Percentiles rank a stretch among this genome's conserved stretches.
Conservation (phyloP, 2,888 invertebrate species). For the Aphodius granarius region DNA sequence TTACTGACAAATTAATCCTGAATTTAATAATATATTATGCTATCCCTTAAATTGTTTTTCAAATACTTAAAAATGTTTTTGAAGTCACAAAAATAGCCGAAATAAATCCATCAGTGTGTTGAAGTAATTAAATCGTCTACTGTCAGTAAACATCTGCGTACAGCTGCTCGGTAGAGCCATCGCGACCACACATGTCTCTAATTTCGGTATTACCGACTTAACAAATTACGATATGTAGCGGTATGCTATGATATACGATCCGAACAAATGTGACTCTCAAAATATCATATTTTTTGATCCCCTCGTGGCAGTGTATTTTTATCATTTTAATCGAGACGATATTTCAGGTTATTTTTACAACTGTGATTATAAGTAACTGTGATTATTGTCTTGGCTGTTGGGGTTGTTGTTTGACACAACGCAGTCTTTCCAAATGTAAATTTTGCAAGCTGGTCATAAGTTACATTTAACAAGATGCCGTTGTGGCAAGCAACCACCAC, state of each 20-base stretch:
- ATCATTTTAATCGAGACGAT: neutral
- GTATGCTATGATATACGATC: neutral
- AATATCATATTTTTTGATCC: neutral
- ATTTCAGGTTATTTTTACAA: neutral
- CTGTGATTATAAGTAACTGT: too few species aligned
- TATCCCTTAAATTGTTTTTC: too few species aligned
- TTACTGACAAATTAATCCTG: neutral
- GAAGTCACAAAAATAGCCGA: neutral
- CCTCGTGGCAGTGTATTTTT: neutral
- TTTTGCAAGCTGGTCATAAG: too few species aligned
- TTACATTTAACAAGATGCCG: too few species aligned
- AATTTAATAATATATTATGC: neutral
- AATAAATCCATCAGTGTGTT: neutral
- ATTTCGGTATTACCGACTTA: neutral
- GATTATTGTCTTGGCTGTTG: too few species aligned
- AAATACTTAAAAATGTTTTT: neutral
- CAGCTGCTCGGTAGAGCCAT: neutral
- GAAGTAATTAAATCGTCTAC: neutral
- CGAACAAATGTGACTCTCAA: neutral
- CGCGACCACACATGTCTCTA: neutral
- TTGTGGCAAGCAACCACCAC: too few species aligned
- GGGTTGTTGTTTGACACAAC: too few species aligned
- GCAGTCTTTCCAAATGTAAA: too few species aligned
- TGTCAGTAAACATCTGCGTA: neutral
- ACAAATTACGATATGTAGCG: neutral